Evolutionary conservation across 1,140 invertebrate species (phyloP).

Genomic region (honey bee (Apis mellifera)): DNA sequence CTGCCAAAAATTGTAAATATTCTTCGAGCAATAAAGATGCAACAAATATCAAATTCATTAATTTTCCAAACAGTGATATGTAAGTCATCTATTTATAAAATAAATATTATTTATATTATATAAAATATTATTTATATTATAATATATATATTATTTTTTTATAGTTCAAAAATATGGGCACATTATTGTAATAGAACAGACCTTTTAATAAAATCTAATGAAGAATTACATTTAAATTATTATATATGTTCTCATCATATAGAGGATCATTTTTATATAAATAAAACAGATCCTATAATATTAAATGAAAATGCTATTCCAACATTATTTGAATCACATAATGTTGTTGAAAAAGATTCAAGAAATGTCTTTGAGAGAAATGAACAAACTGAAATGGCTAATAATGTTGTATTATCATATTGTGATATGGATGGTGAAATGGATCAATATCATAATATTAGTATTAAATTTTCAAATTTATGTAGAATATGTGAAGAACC

Average conservation of each 20-base stretch:
- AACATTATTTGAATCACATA: constrained; percentile 51
- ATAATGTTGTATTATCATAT: constrained; percentile 36
- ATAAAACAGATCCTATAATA: constrained; percentile 56
- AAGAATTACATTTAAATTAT: constrained; percentile 65
- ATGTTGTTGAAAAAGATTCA: not conserved
- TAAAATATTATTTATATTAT: too few species aligned
- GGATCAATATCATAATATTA: constrained; percentile 47
- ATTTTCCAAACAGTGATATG: constrained; percentile 59
- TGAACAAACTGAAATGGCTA: constrained; percentile 20
- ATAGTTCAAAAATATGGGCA: constrained; percentile 65
- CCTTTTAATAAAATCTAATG: constrained; percentile 60
- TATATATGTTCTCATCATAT: constrained; percentile 69
- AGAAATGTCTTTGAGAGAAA: constrained; percentile 31
- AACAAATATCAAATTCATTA: constrained; percentile 46
- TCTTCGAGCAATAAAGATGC: constrained; percentile 48
- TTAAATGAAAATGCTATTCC: constrained; percentile 61
- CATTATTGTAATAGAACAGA: constrained; percentile 64
- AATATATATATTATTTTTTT: constrained; percentile 21
- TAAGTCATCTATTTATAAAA: constrained; percentile 31
- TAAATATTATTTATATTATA: not conserved
- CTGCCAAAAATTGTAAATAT: constrained; percentile 57
- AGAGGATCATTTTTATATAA: constrained; percentile 64
- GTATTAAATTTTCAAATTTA: constrained; percentile 49
- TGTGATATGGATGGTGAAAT: constrained; percentile 48
- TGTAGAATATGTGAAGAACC: constrained; percentile 65